A percentile compares a stretch with the other conserved stretches of the same genome.
Evolutionary conservation across 2,113 vertebrate genomes (phyloP).

Genomic region (Anthoscopus minutus): DNA sequence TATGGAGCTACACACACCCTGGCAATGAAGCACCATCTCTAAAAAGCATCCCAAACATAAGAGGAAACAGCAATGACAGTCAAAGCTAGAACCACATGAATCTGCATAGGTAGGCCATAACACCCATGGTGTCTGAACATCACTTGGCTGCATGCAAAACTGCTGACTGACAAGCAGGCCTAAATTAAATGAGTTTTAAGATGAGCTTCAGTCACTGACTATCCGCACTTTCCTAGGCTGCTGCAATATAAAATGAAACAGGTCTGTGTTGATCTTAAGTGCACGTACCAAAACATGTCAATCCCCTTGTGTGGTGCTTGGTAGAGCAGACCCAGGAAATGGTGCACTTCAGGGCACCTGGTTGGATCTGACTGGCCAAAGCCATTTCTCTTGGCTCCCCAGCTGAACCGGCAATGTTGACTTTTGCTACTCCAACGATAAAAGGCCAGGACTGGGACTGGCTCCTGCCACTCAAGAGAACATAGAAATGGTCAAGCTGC

Average conservation of each 20-base stretch:
- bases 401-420: background rate
- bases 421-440: background rate
- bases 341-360: background rate
- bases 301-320: background rate
- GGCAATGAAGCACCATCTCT: background rate
- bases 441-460: background rate
- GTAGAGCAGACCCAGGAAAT: background rate
- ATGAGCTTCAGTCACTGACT: background rate
- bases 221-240: background rate
- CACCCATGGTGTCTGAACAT: background rate
- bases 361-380: background rate
- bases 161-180: background rate
- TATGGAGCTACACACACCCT: background rate
- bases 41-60: background rate
- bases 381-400: background rate
- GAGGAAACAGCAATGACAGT: background rate
- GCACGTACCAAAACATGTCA: background rate
- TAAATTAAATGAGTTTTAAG: background rate
- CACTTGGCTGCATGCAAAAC: background rate
- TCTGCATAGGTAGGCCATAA: background rate
- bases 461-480: background rate
- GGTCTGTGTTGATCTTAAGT: background rate
- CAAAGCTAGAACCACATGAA: background rate
- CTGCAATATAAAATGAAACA: background rate
- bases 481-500: background rate